phyloP scores from a whole-genome alignment of 2,888 invertebrate species.

The Zhengitettix transpicula region DNA sequence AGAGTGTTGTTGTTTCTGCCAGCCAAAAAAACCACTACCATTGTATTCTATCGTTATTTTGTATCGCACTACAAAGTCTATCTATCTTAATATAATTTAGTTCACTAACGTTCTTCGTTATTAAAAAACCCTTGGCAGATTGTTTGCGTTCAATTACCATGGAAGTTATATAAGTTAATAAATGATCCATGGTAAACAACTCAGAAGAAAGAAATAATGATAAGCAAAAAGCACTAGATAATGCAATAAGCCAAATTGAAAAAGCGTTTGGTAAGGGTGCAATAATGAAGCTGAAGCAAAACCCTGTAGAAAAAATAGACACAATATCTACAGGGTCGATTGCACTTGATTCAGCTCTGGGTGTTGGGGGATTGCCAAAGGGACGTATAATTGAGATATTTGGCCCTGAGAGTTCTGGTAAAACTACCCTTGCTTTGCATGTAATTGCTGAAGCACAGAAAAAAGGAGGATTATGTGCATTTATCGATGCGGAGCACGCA shows the following conservation, averaged over 20 bases:
- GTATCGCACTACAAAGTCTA: background rate
- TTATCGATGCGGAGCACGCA: slow-evolving; percentile 10
- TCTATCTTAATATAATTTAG: background rate
- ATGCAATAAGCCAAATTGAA: slow-evolving; percentile 4
- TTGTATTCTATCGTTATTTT: background rate
- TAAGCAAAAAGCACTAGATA: slow-evolving; percentile 2
- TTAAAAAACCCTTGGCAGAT: background rate
- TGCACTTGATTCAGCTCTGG: slow-evolving; percentile 4
- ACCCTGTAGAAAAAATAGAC: background rate
- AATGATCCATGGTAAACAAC: background rate
- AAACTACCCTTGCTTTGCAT: slow-evolving; percentile 7
- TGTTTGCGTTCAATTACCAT: background rate
- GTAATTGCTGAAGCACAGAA: slow-evolving; percentile 4
- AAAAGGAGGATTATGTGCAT: slow-evolving; percentile 4
- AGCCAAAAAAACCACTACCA: background rate
- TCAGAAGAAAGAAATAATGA: background rate
- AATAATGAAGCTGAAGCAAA: slow-evolving; percentile 3
- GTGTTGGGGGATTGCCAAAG: slow-evolving; percentile 3
- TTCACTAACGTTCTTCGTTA: background rate
- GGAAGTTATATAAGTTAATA: background rate
- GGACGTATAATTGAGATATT: slow-evolving; percentile 8
- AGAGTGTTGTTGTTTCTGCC: background rate
- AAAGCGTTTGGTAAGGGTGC: slow-evolving; percentile 4
- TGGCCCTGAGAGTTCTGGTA: slow-evolving; percentile 8
- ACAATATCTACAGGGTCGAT: slow-evolving; percentile 5